Evolutionary conservation across 2,797 vertebrate genomes (phyloP), one percentile per base, ranked within the genome.

Genomic region (Apogon hyalosoma): DNA sequence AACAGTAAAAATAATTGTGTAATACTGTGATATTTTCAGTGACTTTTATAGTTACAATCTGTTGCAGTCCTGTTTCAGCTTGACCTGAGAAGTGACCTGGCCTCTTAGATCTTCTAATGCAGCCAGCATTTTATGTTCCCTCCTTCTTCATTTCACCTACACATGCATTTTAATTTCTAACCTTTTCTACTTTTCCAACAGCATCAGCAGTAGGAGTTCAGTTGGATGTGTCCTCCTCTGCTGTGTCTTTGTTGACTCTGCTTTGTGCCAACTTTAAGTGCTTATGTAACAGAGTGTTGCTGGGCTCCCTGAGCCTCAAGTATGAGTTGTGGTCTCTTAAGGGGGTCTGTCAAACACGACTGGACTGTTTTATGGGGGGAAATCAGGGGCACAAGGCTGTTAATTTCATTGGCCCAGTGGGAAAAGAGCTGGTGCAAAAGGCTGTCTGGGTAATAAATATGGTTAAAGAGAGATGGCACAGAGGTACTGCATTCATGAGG

Each of bases 301-400:
- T 57, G 56, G 19, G 48, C 54, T 80, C 14, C 28, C 36, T 52
- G 46, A 36, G 46, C 36, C 69, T 79, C 73, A 76, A 72, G 79
- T 63, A 61, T 46, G 24, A 5, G 49, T 42, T 70, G 47, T 65
- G 56, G 59, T 70, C 47, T 69, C 63, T 50, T 28, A 28, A 28
- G 24, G 42, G 31, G 63, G 39, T 16, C 51, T n/a, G 28, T 46
- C 39, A 60, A 52, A 42, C 51, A 65, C 53, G 70, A 63, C 57
- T 54, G 63, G 69, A 68, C 50, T 46, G 16, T 11, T 76, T 70
- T 81, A 58, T 77, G 79, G 21, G 65, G 50, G 70, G 52, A 80
- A 80, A 63, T 73, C 43, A 62, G 60, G 72, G 71, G 47, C 71
- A 42, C 12, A 0, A 18, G 24, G 51, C 62, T 79, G 64, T 77